Base-by-base conservation (phyloP, 2,113 vertebrate genomes). In the Oriolus oriolus region DNA sequence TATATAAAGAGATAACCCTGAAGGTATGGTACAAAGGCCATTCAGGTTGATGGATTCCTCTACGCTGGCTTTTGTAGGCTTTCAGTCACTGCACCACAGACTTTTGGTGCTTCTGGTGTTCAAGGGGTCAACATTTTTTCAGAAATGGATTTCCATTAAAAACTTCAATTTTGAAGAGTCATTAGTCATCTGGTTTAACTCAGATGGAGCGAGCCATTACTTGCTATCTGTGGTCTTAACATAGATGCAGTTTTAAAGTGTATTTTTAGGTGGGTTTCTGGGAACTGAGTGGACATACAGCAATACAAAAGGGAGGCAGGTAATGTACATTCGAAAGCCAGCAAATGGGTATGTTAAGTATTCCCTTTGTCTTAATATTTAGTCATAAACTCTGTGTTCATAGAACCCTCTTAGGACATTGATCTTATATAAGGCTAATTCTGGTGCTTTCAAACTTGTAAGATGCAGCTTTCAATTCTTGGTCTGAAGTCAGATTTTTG, bases 241-340 rank as follows among this genome's bases (percentile, higher is more conserved):
- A 89, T 8, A 79, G 87, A 63, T 19, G 19, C 8, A 76, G 23
- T 82, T 92, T 89, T 60, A 11, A 82, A 65, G 61, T 20, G 8
- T 87, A 91, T 68, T 94, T 91, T 96, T 89, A 82, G n/a, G 28
- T 45, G 73, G 18, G 3, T 87, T 96, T 89, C 93, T 91, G 54
- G 78, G 77, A 94, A 87, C 37, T 42, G 49, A 87, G 52, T 7
- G 75, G 57, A n/a, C 19, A 52, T 44, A 42, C 11, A 80, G 30
- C 22, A 39, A 5, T 33, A 53, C 7, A 64, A 56, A 89, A 86
- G 39, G 33, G 44, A 82, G 20, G 20, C 27, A 68, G 52, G 50
- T 73, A 87, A 56, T 0, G 1, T 79, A 41, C 18, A 30, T 75
- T 73, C 74, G 64, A 87, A 82, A 92, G 57, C 4, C 65, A 82